Base-by-base conservation (phyloP, 2,888 invertebrate genomes). In the Zygothrica quintamaculata region DNA sequence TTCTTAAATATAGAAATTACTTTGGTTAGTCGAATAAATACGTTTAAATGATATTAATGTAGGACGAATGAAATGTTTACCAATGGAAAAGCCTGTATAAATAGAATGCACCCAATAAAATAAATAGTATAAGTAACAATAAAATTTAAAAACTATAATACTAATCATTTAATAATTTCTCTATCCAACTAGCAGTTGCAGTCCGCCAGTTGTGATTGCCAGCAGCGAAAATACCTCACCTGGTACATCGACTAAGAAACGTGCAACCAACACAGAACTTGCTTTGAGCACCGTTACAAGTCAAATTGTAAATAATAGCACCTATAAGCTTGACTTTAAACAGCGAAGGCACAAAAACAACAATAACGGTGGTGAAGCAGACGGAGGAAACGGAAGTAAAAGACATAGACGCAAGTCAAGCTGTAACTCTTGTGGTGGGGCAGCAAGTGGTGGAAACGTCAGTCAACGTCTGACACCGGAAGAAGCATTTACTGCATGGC, bases 241-340 rank as follows among this genome's bases (percentile, higher is more conserved):
- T 11, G 36, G 46, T 15, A 46, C 48, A 29, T 77, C 66, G 18
- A 51, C 57, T 39, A 61, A 66, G 40, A 77, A 72, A 42, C 67
- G 79, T 3, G 65, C 74, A 8, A 70, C 62, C 42, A 81, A 68
- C 46, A 79, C 85, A 9, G 82, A 82, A n/a, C 72, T 82, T 12
- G 85, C 85, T 0, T 61, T 82, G n/a, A 82, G 82, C 67, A 71
- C 66, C 40, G 82, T 82, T 39, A 82, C 82, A 64, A 82, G 79
- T 40, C 82, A 82, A 68, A 82, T 82, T 59, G 85, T 82, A 1
- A 82, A 82, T 47, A 84, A 82, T 47, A 64, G 56, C 62, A 75
- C 82, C 50, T 82, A 84, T 44, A 84, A 84, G 68, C 77, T 84
- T 22, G 86, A 85, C 65, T 86, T 84, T n/a, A 86, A 84, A 51